A percentile compares a stretch with the other conserved stretches of the same genome.
These are phyloP conservation scores for Sebastes variabilis DNA, from an alignment of 2,797 vertebrate genomes.

Conservation along the genomic window DNA sequence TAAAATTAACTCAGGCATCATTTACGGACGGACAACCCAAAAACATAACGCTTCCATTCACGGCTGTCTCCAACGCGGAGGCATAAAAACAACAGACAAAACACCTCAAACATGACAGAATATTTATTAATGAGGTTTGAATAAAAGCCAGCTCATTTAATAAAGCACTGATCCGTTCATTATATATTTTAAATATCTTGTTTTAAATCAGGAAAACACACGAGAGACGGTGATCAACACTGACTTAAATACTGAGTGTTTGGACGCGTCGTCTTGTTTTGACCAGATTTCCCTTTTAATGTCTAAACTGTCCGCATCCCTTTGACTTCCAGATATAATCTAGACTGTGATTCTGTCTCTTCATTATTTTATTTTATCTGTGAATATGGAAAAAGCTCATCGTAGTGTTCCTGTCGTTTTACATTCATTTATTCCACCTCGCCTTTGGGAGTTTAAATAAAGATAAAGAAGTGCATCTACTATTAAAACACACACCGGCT, in stretches of 20 bases:
- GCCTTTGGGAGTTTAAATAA: background rate
- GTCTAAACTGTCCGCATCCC: conserved; percentile 10
- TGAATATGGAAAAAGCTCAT: background rate
- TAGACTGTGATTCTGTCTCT: background rate
- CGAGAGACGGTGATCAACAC: background rate
- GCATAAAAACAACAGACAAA: background rate
- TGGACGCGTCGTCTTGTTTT: background rate
- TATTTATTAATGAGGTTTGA: conserved; percentile 52
- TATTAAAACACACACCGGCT: background rate
- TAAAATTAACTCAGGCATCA: too few relatives aligned
- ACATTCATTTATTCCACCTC: conserved; percentile 6
- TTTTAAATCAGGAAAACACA: background rate
- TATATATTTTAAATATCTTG: conserved; percentile 17
- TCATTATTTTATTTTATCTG: background rate
- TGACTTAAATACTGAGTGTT: background rate
- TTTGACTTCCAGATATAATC: conserved; percentile 12
- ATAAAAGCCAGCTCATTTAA: conserved; percentile 40
- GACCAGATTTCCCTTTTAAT: conserved; percentile 47
- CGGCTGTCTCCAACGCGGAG: too few relatives aligned
- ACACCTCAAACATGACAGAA: conserved; percentile 6
- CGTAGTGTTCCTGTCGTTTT: background rate
- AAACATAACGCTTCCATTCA: too few relatives aligned
- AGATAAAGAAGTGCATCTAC: conserved; percentile 32
- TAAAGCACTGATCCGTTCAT: conserved; percentile 37
- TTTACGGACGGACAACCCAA: too few relatives aligned